Evolutionary conservation across 1,140 invertebrate genomes (phyloP).

Genomic region (Stenopsyche tienmushanensis): DNA sequence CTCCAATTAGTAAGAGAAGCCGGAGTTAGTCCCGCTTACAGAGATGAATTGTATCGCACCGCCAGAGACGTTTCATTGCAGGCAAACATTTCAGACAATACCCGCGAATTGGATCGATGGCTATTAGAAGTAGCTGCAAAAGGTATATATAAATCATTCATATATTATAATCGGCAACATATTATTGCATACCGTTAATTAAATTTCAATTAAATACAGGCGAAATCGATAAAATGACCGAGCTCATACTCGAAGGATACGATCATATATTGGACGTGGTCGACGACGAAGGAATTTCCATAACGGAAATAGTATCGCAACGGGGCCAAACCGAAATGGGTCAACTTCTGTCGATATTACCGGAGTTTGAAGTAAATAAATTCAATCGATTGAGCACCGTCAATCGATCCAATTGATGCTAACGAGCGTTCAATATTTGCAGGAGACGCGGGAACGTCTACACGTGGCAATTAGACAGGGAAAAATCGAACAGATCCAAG

Average conservation of each 20-base stretch:
- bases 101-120: constrained; percentile 78
- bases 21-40: constrained; percentile 72
- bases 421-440: neutral
- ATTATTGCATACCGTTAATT: too few species aligned
- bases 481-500: constrained; percentile 61
- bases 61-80: constrained; percentile 82
- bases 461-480: constrained; percentile 73
- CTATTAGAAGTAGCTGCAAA: constrained; percentile 72
- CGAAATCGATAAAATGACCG: constrained; percentile 72
- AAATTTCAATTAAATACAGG: constrained; percentile 54
- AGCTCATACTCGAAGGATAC: constrained; percentile 80
- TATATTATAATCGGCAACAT: neutral
- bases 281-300: constrained; percentile 66
- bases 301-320: constrained; percentile 67
- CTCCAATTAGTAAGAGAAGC: constrained; percentile 76
- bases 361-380: constrained; percentile 68
- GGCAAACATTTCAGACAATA: constrained; percentile 75
- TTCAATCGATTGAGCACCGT: neutral
- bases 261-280: constrained; percentile 81
- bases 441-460: constrained; percentile 74
- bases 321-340: constrained; percentile 65
- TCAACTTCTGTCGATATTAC: constrained; percentile 66
- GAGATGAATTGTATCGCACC: constrained; percentile 82
- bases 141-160: constrained; percentile 53
- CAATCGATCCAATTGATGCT: neutral